Conservation (phyloP, 2,113 vertebrate genomes). For the Neoarius graeffei region DNA sequence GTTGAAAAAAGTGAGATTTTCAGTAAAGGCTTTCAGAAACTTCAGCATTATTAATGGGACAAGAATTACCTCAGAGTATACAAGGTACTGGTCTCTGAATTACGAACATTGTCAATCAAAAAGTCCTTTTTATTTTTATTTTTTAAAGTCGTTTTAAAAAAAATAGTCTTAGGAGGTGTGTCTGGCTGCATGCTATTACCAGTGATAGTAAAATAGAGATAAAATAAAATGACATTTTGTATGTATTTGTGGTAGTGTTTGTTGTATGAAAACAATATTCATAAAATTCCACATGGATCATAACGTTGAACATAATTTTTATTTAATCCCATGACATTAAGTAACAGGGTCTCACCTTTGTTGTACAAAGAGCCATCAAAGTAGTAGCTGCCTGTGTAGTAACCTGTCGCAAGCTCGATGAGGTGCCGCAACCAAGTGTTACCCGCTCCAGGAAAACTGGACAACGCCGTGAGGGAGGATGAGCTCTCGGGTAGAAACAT, state of each 20-base stretch:
- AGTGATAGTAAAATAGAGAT: no score
- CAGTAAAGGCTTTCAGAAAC: neutral
- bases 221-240: no score
- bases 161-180: neutral
- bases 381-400: conserved; percentile 96
- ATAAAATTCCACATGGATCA: neutral
- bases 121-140: no score
- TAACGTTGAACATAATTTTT: neutral
- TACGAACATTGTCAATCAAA: neutral
- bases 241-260: neutral
- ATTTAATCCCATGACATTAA: neutral
- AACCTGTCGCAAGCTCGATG: conserved; percentile 91
- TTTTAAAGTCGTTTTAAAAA: no score
- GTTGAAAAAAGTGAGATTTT: neutral
- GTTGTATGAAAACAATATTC: neutral
- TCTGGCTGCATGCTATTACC: neutral
- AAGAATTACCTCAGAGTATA: neutral
- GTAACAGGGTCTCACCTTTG: conserved; percentile 76
- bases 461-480: conserved; percentile 85
- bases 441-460: conserved; percentile 93
- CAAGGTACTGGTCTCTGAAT: neutral
- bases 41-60: neutral
- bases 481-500: conserved; percentile 87
- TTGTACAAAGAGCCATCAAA: conserved; percentile 94
- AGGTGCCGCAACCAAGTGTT: conserved; percentile 96